These are phyloP conservation scores for Diabrotica virgifera DNA, from an alignment of 1,140 invertebrate genomes.

Conservation along the genomic window DNA sequence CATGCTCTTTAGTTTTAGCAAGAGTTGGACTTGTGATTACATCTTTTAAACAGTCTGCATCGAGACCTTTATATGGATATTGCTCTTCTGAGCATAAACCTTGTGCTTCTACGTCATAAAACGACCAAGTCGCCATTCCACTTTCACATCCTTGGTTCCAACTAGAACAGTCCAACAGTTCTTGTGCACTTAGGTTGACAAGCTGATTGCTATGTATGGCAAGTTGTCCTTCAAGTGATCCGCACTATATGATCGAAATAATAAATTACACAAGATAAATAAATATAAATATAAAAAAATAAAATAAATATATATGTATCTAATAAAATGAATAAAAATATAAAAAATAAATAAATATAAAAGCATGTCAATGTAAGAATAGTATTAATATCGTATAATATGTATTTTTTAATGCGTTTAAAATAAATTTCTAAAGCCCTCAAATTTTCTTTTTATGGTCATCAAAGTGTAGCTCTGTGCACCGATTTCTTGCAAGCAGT, in stretches of 20 bases:
- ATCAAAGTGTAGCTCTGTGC: no score
- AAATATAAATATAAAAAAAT: no score
- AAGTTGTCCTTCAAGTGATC: constrained; percentile 92
- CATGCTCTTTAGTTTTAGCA: neutral
- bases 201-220: constrained; percentile 79
- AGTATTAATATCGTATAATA: no score
- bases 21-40: neutral
- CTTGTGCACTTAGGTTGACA: constrained; percentile 93
- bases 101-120: constrained; percentile 88
- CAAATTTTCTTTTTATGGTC: no score
- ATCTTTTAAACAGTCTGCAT: neutral
- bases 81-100: constrained; percentile 87
- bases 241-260: constrained; percentile 61
- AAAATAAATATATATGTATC: no score
- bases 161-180: constrained; percentile 85
- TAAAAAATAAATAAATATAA: no score
- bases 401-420: no score
- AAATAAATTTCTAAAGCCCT: no score
- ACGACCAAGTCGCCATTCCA: constrained; percentile 88
- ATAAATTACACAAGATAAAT: no score
- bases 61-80: constrained; percentile 74
- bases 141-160: constrained; percentile 53
- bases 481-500: no score
- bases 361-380: no score
- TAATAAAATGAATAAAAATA: no score